Evolutionary conservation across 2,113 vertebrate genomes (phyloP), one percentile per base, ranked within the genome.

Genomic region (Tichodroma muraria): DNA sequence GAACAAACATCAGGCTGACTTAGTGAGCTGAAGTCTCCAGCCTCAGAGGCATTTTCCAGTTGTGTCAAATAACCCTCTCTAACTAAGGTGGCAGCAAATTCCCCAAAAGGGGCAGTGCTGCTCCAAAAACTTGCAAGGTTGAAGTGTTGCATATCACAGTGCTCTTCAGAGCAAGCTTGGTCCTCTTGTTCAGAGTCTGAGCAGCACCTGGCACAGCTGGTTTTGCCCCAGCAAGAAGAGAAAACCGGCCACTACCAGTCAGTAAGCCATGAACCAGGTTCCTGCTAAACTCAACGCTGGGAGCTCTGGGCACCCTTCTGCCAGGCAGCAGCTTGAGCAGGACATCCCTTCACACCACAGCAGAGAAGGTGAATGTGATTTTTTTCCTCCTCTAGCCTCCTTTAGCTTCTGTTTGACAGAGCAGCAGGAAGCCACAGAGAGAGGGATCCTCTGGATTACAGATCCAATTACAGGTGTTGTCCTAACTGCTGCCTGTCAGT

Each of bases 21-120:
- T 10, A 37, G 19, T 10, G 59, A 87, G 35, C n/a, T 69, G 65
- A 61, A 69, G 13, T 17, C 50, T 81, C 37, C 40, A 60, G 64
- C 54, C 73, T 47, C 7, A 2, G 35, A 73, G 21, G n/a, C n/a
- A 11, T 57, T 65, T 87, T 52, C 45, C 54, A 40, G 31, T 20
- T 35, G n/a, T 61, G 21, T 18, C 42, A 59, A 76, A 79, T 10
- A 69, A 54, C 28, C 12, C 19, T 80, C 73, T 57, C 45, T 28
- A 52, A 31, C 23, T 20, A 5, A 59, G 8, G n/a, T 2, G 2
- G 22, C 52, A 71, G 47, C 0, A 0, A 92, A 63, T 66, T 87
- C 65, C 52, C 75, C 68, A 35, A 19, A 61, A 50, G 13, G 70
- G 40, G 19, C 2, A 3, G 16, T 1, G 0, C 15, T 4, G 8